phyloP scores from a whole-genome alignment of 92 coral and sea anemone species.

The Bergia puertoricense region DNA sequence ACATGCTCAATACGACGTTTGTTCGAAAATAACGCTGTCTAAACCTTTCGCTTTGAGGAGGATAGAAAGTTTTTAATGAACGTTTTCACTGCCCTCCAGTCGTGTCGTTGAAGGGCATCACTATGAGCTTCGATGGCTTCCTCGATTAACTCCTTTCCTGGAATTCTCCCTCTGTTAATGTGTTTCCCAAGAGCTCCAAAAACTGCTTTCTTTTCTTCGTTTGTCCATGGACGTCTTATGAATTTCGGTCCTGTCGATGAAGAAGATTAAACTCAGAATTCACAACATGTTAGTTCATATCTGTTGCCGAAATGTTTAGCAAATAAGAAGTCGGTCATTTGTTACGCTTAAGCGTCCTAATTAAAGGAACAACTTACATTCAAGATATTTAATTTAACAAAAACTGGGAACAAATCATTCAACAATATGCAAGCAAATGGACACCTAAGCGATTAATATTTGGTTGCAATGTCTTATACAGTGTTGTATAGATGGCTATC shows the following conservation, averaged over 20 bases:
- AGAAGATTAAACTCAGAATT: no score
- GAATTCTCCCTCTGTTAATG: slow-evolving; percentile 12
- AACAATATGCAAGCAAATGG: no score
- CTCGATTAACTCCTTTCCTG: slow-evolving; percentile 3
- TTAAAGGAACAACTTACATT: no score
- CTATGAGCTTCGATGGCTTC: slow-evolving; percentile 12
- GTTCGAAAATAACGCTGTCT: no score
- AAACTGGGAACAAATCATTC: no score
- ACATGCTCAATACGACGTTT: no score
- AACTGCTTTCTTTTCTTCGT: slow-evolving; percentile 5
- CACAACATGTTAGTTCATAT: no score
- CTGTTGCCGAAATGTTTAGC: neutral
- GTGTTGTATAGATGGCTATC: no score
- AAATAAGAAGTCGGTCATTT: neutral
- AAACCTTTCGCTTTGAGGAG: neutral
- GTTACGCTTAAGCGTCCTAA: no score
- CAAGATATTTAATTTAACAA: no score
- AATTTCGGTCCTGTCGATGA: neutral
- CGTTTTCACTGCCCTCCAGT: slow-evolving; percentile 1
- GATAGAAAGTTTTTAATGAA: neutral
- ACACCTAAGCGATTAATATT: no score
- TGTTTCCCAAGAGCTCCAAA: neutral
- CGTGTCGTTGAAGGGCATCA: neutral
- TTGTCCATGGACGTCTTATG: neutral
- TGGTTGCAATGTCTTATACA: no score